Percentiles rank a stretch among this genome's conserved stretches.
phyloP scores from a whole-genome alignment of 2,797 vertebrate genomes.

The Benthosema pterotum region DNA sequence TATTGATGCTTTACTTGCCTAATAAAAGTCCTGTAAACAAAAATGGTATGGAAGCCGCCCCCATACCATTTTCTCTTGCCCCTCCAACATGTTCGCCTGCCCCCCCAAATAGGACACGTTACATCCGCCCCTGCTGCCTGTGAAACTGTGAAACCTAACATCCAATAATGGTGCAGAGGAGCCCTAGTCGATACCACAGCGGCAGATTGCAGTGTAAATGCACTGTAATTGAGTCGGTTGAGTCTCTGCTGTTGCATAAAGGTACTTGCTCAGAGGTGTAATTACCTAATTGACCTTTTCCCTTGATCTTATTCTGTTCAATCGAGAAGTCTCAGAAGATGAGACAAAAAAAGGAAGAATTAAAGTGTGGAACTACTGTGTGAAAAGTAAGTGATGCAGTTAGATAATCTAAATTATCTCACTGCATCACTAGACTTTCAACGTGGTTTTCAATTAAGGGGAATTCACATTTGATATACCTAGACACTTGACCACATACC shows the following conservation, averaged over 20 bases:
- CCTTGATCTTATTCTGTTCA: background rate
- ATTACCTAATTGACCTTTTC: slow-evolving; percentile 15
- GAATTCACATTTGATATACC: too few relatives aligned
- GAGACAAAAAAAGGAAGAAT: background rate
- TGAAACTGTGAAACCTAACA: slow-evolving; percentile 25
- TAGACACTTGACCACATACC: too few relatives aligned
- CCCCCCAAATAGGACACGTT: too few relatives aligned
- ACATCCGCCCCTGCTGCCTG: slow-evolving; percentile 13
- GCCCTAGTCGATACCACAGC: slow-evolving; percentile 17
- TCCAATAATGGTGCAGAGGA: slow-evolving; percentile 44
- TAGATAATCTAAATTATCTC: background rate
- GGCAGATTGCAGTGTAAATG: slow-evolving; percentile 6
- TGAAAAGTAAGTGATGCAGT: too few relatives aligned
- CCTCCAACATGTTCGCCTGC: too few relatives aligned
- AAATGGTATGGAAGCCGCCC: too few relatives aligned
- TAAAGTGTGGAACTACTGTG: background rate
- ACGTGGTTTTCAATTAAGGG: too few relatives aligned
- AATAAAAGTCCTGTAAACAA: too few relatives aligned
- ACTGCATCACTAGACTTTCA: too few relatives aligned
- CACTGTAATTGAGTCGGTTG: slow-evolving; percentile 4
- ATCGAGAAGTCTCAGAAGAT: background rate
- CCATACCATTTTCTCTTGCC: too few relatives aligned
- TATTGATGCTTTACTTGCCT: too few relatives aligned
- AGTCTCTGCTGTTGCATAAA: background rate
- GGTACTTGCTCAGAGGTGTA: background rate